Evolutionary conservation across 2,113 vertebrate genomes (phyloP).

Genomic region (Prinia subflava): DNA sequence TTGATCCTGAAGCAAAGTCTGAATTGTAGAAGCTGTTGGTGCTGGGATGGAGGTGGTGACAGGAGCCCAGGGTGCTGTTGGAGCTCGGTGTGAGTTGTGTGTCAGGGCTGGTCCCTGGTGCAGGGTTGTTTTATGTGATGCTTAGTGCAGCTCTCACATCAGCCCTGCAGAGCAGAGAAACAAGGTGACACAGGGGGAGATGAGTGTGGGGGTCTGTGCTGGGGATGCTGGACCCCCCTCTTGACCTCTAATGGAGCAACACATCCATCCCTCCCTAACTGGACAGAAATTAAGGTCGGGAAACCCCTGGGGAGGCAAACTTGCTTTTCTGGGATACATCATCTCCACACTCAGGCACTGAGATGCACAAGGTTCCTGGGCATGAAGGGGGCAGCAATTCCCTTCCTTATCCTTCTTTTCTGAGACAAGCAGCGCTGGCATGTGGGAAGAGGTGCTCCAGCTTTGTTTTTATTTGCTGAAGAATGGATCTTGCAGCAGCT

Average conservation of each 20-base stretch:
- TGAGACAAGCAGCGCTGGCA: background rate
- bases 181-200: no score
- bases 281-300: background rate
- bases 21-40: background rate
- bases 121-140: background rate
- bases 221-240: fast-evolving
- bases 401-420: background rate
- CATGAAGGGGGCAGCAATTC: background rate
- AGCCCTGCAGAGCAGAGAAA: background rate
- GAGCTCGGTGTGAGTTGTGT: background rate
- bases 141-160: background rate
- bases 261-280: fast-evolving
- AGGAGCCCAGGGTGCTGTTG: background rate
- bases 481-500: background rate
- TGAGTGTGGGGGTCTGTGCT: fast-evolving
- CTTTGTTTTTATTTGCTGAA: background rate
- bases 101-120: background rate
- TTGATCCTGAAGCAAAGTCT: background rate
- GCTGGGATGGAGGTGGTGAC: background rate
- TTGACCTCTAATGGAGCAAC: background rate
- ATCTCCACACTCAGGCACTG: background rate
- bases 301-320: background rate
- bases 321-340: background rate
- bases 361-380: background rate
- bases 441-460: background rate